phyloP scores from a whole-genome alignment of 2,888 invertebrate genomes.

The Selenia dentaria region DNA sequence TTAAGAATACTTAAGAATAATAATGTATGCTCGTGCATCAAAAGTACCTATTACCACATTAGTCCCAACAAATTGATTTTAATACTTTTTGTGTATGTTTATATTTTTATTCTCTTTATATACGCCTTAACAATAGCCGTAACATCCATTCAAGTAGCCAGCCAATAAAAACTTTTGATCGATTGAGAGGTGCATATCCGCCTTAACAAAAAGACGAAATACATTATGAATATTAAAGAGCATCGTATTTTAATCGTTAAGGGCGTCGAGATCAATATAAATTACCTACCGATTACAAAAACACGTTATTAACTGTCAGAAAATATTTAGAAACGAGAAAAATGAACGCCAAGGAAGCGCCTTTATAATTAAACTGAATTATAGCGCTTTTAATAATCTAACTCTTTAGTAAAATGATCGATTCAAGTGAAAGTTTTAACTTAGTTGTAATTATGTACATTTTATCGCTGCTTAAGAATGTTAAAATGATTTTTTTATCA shows the following conservation, averaged over 20 bases:
- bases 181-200: slow-evolving; percentile 67
- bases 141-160: slow-evolving; percentile 49
- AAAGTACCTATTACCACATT: no score
- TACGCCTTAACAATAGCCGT: slow-evolving; percentile 35
- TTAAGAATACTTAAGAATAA: no score
- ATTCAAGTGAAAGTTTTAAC: slow-evolving; percentile 51
- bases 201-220: slow-evolving; percentile 40
- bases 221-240: slow-evolving; percentile 53
- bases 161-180: slow-evolving; percentile 68
- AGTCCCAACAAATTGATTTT: slow-evolving; percentile 38
- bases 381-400: slow-evolving; percentile 41
- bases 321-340: slow-evolving; percentile 55
- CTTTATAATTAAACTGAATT: slow-evolving; percentile 55
- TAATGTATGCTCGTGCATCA: no score
- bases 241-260: slow-evolving; percentile 61
- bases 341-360: slow-evolving; percentile 46
- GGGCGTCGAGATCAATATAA: slow-evolving; percentile 73
- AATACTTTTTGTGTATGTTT: slow-evolving; percentile 50
- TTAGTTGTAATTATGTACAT: slow-evolving; percentile 51
- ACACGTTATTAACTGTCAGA: slow-evolving; percentile 65
- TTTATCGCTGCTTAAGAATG: slow-evolving; percentile 58
- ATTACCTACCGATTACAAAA: slow-evolving; percentile 71
- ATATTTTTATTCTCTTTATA: slow-evolving; percentile 52
- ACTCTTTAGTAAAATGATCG: slow-evolving; percentile 58
- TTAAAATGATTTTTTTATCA: slow-evolving; percentile 61